These are phyloP conservation scores for Nymphicus hollandicus DNA, from an alignment of 2,113 vertebrate genomes.

Conservation along the genomic window DNA sequence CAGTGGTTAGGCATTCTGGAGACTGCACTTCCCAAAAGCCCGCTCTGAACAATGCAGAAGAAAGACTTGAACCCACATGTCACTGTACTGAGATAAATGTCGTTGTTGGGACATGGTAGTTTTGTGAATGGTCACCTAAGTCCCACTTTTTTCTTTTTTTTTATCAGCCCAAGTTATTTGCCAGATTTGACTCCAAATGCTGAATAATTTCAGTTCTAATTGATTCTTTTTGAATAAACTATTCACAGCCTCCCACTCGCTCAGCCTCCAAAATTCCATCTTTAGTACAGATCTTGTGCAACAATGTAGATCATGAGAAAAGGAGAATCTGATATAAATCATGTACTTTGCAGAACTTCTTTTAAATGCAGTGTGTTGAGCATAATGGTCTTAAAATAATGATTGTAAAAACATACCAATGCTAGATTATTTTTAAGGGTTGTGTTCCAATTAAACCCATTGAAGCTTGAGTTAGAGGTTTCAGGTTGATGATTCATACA, in stretches of 20 bases:
- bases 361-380: background rate
- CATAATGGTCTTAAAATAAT: background rate
- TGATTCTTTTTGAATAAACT: conserved; percentile 34
- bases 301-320: conserved; percentile 35
- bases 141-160: background rate
- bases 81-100: background rate
- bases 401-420: background rate
- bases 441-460: background rate
- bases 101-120: background rate
- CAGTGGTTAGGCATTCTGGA: background rate
- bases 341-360: background rate
- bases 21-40: background rate
- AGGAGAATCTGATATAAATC: background rate
- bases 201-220: conserved; percentile 52
- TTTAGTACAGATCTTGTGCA: conserved; percentile 33
- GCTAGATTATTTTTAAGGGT: background rate
- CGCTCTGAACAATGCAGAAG: background rate
- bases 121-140: conserved; percentile 6
- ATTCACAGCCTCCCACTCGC: conserved; percentile 51
- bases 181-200: conserved; percentile 2
- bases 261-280: conserved; percentile 64
- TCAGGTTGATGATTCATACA: background rate
- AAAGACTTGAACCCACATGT: background rate
- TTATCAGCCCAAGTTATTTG: background rate
- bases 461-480: background rate